Base-by-base conservation (phyloP, 2,888 invertebrate species). In the Blastobasis adustella region DNA sequence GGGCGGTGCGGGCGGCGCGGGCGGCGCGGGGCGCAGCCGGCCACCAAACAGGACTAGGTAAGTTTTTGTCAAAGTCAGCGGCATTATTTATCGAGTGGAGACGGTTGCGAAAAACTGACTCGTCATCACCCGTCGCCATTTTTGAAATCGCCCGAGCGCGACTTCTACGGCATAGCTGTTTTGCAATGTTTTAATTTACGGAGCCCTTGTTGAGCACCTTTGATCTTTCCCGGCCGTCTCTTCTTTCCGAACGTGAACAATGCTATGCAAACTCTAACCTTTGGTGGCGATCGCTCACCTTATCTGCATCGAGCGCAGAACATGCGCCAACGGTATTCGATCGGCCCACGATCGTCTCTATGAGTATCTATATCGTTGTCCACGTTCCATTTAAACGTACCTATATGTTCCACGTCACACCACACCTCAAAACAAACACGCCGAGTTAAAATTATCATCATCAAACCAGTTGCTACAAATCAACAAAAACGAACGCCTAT, bases 21-120 rank as follows among this genome's bases (percentile, higher is more conserved):
- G 62, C 69, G 68, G 76, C 78, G 71, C 79, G 70, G 79, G 78
- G 83, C 77, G 82, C 82, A 71, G 81, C 76, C 82, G 82, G 76
- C 84, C 82, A 82, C 85, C 78, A 71, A 82, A 84, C 87, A 84
- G 72, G 86, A 82, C 84, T 88, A 87, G 88, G 88, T 88, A 62
- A 88, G 88, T 88, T 88, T 88, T 88, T 88, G 83, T 85, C 88
- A 88, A 85, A 86, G 85, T 77, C 80, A 77, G 76, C 82, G 82
- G 79, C 84, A 86, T 88, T 88, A 87, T 88, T 87, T 88, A 88
- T 88, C 84, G 82, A 79, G 84, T 77, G 84, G 87, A 87, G 88
- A 88, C 87, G 75, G 82, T 82, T 77, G 87, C 87, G 88, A 88
- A 88, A 88, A 88, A 88, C 81, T 82, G 67, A 84, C 81, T 79